Percentiles rank a stretch among this genome's conserved stretches.
Evolutionary conservation across 1,140 invertebrate genomes (phyloP).

Genomic region (Drosophila mojavensis): DNA sequence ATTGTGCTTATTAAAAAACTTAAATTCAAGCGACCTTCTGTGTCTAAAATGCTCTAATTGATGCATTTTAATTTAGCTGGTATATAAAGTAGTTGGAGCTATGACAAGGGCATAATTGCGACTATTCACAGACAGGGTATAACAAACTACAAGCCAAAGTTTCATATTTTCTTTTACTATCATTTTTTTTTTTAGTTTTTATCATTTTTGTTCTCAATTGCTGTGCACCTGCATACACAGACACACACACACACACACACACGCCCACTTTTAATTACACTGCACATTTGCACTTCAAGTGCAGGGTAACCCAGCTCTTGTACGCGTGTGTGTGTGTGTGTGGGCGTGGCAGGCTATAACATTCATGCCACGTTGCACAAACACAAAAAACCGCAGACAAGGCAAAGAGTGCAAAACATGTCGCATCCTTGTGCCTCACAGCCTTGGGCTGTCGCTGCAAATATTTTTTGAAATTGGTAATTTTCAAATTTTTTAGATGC

Average conservation of each 20-base stretch:
- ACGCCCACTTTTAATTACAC: conserved; percentile 77
- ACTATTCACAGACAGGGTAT: conserved; percentile 1
- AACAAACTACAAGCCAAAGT: conserved; percentile 7
- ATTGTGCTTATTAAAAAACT: too few relatives aligned
- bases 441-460: conserved; percentile 36
- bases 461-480: conserved; percentile 22
- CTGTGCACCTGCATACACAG: conserved; percentile 44
- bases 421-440: conserved; percentile 31
- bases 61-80: background rate
- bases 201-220: conserved; percentile 68
- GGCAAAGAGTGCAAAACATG: conserved; percentile 45
- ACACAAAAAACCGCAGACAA: conserved; percentile 60
- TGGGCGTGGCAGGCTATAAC: conserved; percentile 34
- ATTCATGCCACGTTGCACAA: conserved; percentile 80
- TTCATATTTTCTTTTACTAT: conserved; percentile 8
- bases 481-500: conserved; percentile 4
- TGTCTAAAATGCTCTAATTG: background rate
- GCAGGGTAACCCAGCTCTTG: conserved; percentile 53
- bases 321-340: conserved; percentile 17
- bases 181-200: conserved; percentile 15
- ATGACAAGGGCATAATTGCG: conserved; percentile 29
- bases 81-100: conserved; percentile 30
- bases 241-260: conserved; percentile 52
- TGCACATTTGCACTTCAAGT: conserved; percentile 78
- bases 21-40: background rate